These are phyloP conservation scores for Petaurus breviceps DNA, from an alignment of 2,113 vertebrate genomes.

Conservation along the genomic window DNA sequence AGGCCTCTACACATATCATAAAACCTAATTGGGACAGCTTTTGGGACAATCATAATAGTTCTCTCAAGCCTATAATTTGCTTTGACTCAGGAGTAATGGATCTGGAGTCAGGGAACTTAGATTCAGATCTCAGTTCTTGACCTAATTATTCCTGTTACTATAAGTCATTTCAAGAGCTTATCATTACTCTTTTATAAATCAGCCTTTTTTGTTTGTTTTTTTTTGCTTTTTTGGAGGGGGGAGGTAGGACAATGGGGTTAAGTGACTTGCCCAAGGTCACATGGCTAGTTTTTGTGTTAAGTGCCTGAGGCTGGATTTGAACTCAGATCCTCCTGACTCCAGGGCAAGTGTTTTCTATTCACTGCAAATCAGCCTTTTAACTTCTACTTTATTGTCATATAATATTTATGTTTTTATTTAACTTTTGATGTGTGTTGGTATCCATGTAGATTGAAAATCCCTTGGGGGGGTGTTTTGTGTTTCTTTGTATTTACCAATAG, in stretches of 20 bases:
- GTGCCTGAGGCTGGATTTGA: too few relatives aligned
- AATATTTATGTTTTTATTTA: background rate
- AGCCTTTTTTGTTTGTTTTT: background rate
- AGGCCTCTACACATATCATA: background rate
- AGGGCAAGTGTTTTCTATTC: too few relatives aligned
- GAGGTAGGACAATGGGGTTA: too few relatives aligned
- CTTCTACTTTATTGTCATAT: background rate
- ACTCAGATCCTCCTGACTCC: too few relatives aligned
- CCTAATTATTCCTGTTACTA: background rate
- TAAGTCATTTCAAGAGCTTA: background rate
- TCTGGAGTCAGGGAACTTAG: background rate
- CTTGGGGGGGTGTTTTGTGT: background rate
- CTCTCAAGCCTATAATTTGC: background rate
- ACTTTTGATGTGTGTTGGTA: background rate
- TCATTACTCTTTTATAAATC: background rate
- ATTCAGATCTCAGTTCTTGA: background rate
- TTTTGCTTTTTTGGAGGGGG: too few relatives aligned
- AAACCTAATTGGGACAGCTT: background rate
- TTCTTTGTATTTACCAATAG: background rate
- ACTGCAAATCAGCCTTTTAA: background rate
- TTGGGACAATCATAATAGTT: background rate
- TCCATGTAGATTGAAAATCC: background rate
- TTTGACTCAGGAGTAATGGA: background rate
- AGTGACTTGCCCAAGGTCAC: too few relatives aligned
- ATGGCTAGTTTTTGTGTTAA: too few relatives aligned